phyloP scores from a whole-genome alignment of 2,797 vertebrate species.

The Graptemys geographica region DNA sequence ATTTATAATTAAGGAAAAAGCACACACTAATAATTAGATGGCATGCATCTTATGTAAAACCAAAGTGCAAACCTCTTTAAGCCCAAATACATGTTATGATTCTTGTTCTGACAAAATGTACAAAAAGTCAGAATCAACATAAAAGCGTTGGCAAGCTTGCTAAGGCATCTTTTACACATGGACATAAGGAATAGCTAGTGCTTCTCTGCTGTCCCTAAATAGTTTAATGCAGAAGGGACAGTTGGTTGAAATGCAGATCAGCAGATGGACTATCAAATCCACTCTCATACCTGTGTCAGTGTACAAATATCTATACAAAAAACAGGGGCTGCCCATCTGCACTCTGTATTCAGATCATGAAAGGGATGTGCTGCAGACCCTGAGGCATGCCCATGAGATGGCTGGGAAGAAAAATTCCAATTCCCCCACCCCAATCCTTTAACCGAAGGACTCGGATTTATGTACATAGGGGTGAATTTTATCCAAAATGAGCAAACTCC shows the following conservation, averaged over 20 bases:
- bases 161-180: not conserved
- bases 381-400: not conserved
- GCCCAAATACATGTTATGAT: not conserved
- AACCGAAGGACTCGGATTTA: not conserved
- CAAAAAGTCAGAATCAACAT: not conserved
- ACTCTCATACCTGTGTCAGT: not conserved
- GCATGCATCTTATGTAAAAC: not conserved
- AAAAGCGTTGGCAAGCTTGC: not conserved
- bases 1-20: not conserved
- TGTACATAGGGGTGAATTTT: not conserved
- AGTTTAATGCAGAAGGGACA: not conserved
- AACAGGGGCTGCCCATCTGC: not conserved
- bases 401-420: not conserved
- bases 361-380: not conserved
- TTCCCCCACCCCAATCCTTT: not conserved
- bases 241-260: not conserved
- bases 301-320: not conserved
- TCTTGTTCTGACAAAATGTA: not conserved
- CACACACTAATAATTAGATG: not conserved
- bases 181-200: rapidly evolving
- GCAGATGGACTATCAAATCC: not conserved
- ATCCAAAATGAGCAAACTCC: not conserved
- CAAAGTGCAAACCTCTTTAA: not conserved
- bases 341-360: not conserved
- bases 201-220: not conserved